These are phyloP conservation scores for Philypnodon macrostomus DNA, from an alignment of 2,797 vertebrate species.

Conservation along the genomic window DNA sequence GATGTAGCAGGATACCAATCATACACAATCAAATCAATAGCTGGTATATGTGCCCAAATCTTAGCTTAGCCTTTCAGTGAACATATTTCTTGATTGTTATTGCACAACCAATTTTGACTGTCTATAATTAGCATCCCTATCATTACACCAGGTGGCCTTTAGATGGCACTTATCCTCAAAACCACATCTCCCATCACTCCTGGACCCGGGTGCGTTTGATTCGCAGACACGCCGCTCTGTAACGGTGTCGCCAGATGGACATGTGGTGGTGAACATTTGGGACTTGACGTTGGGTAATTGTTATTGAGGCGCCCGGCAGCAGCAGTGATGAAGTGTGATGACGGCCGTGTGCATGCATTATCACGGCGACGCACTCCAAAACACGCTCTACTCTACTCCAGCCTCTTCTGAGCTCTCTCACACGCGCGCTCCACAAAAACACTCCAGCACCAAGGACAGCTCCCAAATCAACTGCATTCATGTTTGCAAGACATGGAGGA, in stretches of 20 bases:
- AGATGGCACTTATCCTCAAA: too few relatives aligned
- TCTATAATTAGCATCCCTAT: too few relatives aligned
- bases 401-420: slow-evolving; percentile 21
- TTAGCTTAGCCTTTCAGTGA: too few relatives aligned
- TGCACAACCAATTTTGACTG: too few relatives aligned
- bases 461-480: neutral
- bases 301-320: slow-evolving; percentile 49
- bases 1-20: too few relatives aligned
- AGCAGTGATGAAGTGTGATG: slow-evolving; percentile 57
- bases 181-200: neutral
- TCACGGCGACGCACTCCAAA: slow-evolving; percentile 23
- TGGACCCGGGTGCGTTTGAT: slow-evolving; percentile 5
- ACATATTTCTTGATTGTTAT: too few relatives aligned
- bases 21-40: too few relatives aligned
- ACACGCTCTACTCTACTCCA: slow-evolving; percentile 36
- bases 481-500: neutral
- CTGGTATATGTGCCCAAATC: too few relatives aligned
- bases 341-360: slow-evolving; percentile 24
- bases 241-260: slow-evolving; percentile 52
- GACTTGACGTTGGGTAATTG: slow-evolving; percentile 52
- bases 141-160: too few relatives aligned
- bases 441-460: slow-evolving; percentile 30
- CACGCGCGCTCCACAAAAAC: slow-evolving; percentile 16
- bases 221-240: slow-evolving; percentile 7
- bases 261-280: slow-evolving; percentile 54